Conservation (phyloP, 2,888 invertebrate species). For the Corbicula japonica region DNA sequence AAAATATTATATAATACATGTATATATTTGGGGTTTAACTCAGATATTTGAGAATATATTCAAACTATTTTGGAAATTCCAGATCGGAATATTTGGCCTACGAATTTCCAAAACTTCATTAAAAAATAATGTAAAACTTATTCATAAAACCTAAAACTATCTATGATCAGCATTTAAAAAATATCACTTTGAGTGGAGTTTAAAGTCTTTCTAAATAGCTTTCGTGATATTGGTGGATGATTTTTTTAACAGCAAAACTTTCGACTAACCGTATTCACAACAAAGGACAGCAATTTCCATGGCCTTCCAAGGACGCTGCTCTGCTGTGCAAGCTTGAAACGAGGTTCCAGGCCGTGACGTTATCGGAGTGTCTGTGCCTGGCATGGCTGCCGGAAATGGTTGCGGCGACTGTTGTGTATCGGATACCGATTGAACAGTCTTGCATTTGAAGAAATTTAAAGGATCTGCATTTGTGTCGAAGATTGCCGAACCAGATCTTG, state of each 20-base stretch:
- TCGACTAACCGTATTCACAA: slow-evolving; percentile 66
- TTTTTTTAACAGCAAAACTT: neutral
- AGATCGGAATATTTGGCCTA: no score
- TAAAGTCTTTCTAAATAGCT: neutral
- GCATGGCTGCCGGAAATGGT: slow-evolving; percentile 21
- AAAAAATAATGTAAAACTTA: neutral
- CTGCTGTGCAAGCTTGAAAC: slow-evolving; percentile 53
- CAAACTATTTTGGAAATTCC: no score
- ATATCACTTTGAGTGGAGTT: neutral
- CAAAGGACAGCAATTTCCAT: slow-evolving; percentile 66
- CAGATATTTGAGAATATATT: no score
- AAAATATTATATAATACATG: no score
- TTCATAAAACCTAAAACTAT: neutral
- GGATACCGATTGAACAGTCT: slow-evolving; percentile 20
- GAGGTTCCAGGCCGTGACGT: slow-evolving; percentile 58
- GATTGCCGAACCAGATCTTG: slow-evolving; percentile 16
- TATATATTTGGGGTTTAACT: no score
- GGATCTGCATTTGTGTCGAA: slow-evolving; percentile 37
- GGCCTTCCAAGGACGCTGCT: slow-evolving; percentile 70
- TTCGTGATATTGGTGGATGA: neutral
- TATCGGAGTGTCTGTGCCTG: slow-evolving; percentile 19
- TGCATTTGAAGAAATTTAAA: slow-evolving; percentile 57
- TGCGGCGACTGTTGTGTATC: neutral
- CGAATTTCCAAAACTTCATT: neutral
- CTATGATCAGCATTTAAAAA: neutral